Evolutionary conservation across 92 coral and sea anemone genomes (phyloP).

Genomic region (Paramuricea clavata): DNA sequence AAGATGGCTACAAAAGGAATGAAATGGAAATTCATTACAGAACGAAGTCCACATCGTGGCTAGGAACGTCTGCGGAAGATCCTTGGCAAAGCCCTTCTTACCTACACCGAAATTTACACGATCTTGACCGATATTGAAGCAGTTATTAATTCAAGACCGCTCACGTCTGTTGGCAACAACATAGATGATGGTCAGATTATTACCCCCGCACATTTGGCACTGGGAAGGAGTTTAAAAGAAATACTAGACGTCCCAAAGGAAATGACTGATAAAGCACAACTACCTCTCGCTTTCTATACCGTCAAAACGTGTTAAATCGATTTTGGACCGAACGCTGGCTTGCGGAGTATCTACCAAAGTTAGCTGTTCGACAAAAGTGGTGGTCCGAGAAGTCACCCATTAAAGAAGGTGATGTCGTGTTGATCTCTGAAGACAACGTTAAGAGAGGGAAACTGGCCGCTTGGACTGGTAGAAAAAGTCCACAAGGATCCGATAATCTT

Average conservation of each 20-base stretch:
- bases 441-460: conserved; percentile 37
- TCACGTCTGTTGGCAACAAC: conserved; percentile 46
- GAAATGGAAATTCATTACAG: conserved; percentile 54
- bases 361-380: conserved; percentile 55
- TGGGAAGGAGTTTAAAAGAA: conserved; percentile 52
- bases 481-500: conserved; percentile 7
- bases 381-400: conserved; percentile 7
- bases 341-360: conserved; percentile 34
- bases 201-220: conserved; percentile 59
- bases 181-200: conserved; percentile 40
- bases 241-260: conserved; percentile 32
- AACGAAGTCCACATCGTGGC: conserved; percentile 46
- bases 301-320: conserved; percentile 34
- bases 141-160: conserved; percentile 48
- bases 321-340: conserved; percentile 59
- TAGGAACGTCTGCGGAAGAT: conserved; percentile 46
- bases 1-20: conserved; percentile 43
- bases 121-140: conserved; percentile 56
- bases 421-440: conserved; percentile 30
- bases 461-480: conserved; percentile 5
- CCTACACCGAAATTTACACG: conserved; percentile 44
- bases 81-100: conserved; percentile 39
- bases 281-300: conserved; percentile 40
- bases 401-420: conserved; percentile 38
- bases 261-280: neutral